Conservation (phyloP, 2,797 vertebrate species). For the Fistularia tabacaria region DNA sequence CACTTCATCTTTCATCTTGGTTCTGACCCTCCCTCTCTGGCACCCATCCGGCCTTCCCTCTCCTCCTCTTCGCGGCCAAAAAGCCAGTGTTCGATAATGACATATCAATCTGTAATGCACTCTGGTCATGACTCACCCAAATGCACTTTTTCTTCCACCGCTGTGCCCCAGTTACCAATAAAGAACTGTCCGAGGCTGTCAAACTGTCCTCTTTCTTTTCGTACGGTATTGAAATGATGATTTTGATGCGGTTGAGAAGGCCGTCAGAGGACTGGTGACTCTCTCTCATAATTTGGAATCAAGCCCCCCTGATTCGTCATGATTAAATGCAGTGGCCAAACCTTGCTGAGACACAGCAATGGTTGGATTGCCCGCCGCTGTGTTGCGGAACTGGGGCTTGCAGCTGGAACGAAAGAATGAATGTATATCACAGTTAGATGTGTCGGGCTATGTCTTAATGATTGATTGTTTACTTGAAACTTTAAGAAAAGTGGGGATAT, state of each 20-base stretch:
- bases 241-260: constrained; percentile 46
- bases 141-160: constrained; percentile 38
- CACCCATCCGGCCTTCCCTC: constrained; percentile 23
- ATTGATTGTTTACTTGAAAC: neutral
- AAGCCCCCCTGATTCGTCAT: constrained; percentile 27
- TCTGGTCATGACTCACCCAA: constrained; percentile 71
- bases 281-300: constrained; percentile 49
- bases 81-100: constrained; percentile 67
- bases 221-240: constrained; percentile 58
- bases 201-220: constrained; percentile 49
- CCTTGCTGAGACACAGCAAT: constrained; percentile 14
- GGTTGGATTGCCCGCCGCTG: constrained; percentile 6
- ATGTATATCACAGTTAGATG: neutral
- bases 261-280: constrained; percentile 22
- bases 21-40: constrained; percentile 27
- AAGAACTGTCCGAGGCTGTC: constrained; percentile 55
- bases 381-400: constrained; percentile 7
- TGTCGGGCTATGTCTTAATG: neutral
- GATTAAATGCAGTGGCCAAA: constrained; percentile 25
- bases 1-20: constrained; percentile 31
- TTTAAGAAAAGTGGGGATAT: constrained; percentile 1
- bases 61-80: constrained; percentile 28
- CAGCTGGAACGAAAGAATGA: neutral
- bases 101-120: constrained; percentile 65
- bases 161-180: constrained; percentile 66